phyloP scores from a whole-genome alignment of 1,140 invertebrate genomes.

The Zaprionus taronus region DNA sequence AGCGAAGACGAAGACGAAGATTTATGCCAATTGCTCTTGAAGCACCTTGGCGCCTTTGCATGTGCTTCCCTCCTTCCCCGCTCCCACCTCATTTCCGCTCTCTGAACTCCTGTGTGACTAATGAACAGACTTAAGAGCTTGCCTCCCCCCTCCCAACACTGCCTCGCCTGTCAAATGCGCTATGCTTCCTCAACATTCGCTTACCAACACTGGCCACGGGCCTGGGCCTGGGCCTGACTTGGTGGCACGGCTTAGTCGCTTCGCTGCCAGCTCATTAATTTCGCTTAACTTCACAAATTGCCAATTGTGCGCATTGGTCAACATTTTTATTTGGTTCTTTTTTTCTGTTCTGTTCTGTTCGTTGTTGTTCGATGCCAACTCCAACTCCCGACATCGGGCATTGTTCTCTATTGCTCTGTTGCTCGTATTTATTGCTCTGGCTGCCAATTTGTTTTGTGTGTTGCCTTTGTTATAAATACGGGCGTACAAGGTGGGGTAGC shows the following conservation, averaged over 20 bases:
- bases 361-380: slow-evolving; percentile 19
- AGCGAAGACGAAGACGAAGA: slow-evolving; percentile 51
- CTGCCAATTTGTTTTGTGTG: slow-evolving; percentile 78
- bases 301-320: slow-evolving; percentile 82
- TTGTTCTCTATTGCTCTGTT: slow-evolving; percentile 74
- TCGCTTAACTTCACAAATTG: slow-evolving; percentile 83
- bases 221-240: background rate
- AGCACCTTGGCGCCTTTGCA: slow-evolving; percentile 53
- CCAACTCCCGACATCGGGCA: slow-evolving; percentile 19
- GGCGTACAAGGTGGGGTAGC: background rate
- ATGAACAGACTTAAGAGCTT: slow-evolving; percentile 62
- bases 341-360: slow-evolving; percentile 27
- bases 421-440: slow-evolving; percentile 73
- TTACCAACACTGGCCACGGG: slow-evolving; percentile 3
- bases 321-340: slow-evolving; percentile 61
- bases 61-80: background rate
- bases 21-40: slow-evolving; percentile 76
- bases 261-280: slow-evolving; percentile 70
- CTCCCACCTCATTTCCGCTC: background rate
- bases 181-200: background rate
- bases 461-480: slow-evolving; percentile 58
- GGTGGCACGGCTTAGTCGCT: slow-evolving; percentile 13
- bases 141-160: background rate
- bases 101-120: slow-evolving; percentile 60
- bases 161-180: slow-evolving; percentile 44